Percentiles rank a stretch among this genome's conserved stretches.
phyloP scores from a whole-genome alignment of 2,888 invertebrate genomes.

The Nowickia ferox region DNA sequence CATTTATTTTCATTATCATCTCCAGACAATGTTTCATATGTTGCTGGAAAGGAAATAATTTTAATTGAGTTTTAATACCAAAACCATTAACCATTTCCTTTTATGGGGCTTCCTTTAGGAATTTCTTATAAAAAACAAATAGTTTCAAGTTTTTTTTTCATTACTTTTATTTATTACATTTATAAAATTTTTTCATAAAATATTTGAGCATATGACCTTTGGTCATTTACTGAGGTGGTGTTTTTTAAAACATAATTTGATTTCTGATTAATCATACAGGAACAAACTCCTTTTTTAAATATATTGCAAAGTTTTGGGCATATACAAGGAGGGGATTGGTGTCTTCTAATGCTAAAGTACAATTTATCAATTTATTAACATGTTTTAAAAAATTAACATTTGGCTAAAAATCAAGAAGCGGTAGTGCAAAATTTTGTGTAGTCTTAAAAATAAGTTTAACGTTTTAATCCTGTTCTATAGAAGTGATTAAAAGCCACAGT shows the following conservation, averaged over 20 bases:
- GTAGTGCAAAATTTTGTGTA: slow-evolving; percentile 37
- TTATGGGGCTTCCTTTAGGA: not conserved
- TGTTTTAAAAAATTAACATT: slow-evolving; percentile 6
- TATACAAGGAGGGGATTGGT: slow-evolving; percentile 41
- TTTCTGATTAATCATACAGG: slow-evolving; percentile 40
- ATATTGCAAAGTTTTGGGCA: slow-evolving; percentile 54
- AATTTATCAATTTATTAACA: slow-evolving; percentile 33
- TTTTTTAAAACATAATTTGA: slow-evolving; percentile 22
- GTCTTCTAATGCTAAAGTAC: slow-evolving; percentile 61
- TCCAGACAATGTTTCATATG: slow-evolving; percentile 64
- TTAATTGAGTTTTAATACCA: too few species aligned
- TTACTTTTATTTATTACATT: slow-evolving; percentile 29
- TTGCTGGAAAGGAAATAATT: slow-evolving; percentile 56
- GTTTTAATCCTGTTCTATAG: slow-evolving; percentile 8
- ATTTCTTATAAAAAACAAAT: not conserved
- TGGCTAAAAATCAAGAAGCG: slow-evolving; percentile 2
- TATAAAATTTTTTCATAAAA: slow-evolving; percentile 63
- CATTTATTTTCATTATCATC: slow-evolving; percentile 47
- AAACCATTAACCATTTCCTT: too few species aligned
- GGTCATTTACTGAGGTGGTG: slow-evolving; percentile 4
- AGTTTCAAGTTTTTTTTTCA: not conserved
- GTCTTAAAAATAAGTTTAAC: slow-evolving; percentile 20
- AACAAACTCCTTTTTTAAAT: slow-evolving; percentile 54
- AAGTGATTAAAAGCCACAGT: slow-evolving; percentile 25
- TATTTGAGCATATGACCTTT: slow-evolving; percentile 45